Base-by-base conservation (phyloP, 2,797 vertebrate genomes). In the Corythornis leucogaster region DNA sequence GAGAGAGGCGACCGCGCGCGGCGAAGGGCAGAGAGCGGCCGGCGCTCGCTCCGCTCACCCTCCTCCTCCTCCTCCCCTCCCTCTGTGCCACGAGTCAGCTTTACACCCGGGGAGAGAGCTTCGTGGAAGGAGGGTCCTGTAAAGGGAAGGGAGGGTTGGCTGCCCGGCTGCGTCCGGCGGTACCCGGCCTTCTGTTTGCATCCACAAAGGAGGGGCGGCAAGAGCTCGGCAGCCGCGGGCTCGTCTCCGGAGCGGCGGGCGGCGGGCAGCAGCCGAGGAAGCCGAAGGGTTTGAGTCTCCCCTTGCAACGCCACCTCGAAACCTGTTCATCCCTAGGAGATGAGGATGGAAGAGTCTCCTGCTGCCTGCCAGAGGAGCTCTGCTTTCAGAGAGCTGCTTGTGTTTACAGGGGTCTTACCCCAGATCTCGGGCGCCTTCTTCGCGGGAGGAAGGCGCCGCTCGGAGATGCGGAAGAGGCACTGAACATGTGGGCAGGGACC, bases 401-500 rank as follows among this genome's bases (percentile, higher is more conserved):
- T 94, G 95, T 96, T 96, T 95, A 95, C 95, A 95, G 92, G 95
- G 92, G 91, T 80, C 85, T 66, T 50, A 28, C 92, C 82, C 89
- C 79, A 55, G 53, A 57, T 83, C 80, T 74, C 67, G 57, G 66
- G 30, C 15, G 21, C 54, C 87, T 95, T 80, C 92, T 43, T 62
- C 67, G 1, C 1, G 8, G 66, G 64, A 33, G 61, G 77, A 89
- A 92, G 92, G 84, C 85, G 2, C 70, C 25, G 21, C 14, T 35
- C 8, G 11, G 28, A 25, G 68, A 64, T 64, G 67, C 0, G 3
- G 88, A 84, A 91, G 85, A 95, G 77, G 67, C 92, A 89, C 90
- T 92, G 92, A 81, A 89, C 84, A 35, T 6, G 74, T 57, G 86
- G 69, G 57, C 78, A 38, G 31, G 58, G 69, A 73, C 46, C 82